These are phyloP conservation scores for Hexactinellida sp. DNA, from an alignment of 37 sponge, comb jelly and placozoan species.

Conservation along the genomic window DNA sequence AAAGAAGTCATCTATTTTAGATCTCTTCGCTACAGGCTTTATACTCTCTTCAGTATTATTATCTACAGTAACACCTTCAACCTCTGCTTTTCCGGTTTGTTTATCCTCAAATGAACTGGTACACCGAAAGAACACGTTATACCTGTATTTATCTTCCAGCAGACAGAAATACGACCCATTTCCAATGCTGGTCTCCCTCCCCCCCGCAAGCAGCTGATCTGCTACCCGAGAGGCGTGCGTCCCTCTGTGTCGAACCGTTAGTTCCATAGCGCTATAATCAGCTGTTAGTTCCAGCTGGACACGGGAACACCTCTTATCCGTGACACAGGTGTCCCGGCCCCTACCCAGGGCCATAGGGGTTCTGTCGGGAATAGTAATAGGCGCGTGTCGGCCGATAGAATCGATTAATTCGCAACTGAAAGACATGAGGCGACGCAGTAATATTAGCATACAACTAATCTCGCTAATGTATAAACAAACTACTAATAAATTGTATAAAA, in stretches of 20 bases:
- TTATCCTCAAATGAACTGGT: not conserved
- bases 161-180: conserved; percentile 33
- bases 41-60: not conserved
- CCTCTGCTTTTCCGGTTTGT: not conserved
- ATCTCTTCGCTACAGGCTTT: not conserved
- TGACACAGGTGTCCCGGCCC: conserved; percentile 28
- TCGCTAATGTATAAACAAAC: not conserved
- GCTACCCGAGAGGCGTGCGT: conserved; percentile 32
- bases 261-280: conserved; percentile 33
- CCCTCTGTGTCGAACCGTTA: conserved; percentile 36
- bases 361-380: not conserved
- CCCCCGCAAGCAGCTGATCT: conserved; percentile 10
- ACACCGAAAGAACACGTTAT: conserved; percentile 31
- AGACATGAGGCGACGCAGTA: not conserved
- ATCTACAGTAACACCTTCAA: too few relatives aligned
- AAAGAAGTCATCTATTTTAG: not conserved
- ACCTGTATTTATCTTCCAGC: conserved; percentile 28
- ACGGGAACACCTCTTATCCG: conserved; percentile 38
- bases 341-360: conserved; percentile 42
- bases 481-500: not conserved
- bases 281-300: conserved; percentile 54
- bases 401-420: not conserved
- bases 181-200: conserved; percentile 27
- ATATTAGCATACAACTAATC: not conserved
- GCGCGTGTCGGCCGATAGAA: not conserved